These are phyloP conservation scores for Muscicapa adusta DNA, from an alignment of 2,113 vertebrate genomes.

Conservation along the genomic window DNA sequence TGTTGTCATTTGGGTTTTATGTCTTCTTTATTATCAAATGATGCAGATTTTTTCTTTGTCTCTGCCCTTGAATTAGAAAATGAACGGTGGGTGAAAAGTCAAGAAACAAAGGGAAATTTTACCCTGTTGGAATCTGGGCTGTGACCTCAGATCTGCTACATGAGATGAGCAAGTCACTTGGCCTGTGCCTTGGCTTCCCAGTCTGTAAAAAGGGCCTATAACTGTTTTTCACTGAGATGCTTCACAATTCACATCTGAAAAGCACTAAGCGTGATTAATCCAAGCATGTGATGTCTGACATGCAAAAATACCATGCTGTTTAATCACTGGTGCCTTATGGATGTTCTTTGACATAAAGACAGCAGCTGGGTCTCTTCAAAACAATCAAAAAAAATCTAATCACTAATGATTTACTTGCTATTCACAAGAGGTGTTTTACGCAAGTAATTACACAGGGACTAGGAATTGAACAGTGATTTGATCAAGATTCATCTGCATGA, in stretches of 20 bases:
- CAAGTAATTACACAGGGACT: constrained; percentile 24
- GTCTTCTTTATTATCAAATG: background rate
- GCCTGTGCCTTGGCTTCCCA: background rate
- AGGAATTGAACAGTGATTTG: constrained; percentile 18
- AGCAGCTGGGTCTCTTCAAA: constrained; percentile 61
- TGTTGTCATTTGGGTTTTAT: background rate
- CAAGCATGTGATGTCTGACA: constrained; percentile 4
- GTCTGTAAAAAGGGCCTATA: background rate
- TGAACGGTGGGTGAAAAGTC: background rate
- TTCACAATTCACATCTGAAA: constrained; percentile 25
- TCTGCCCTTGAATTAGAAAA: background rate
- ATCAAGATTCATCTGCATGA: constrained; percentile 51
- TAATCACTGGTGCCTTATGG: constrained; percentile 43
- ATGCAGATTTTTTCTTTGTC: background rate
- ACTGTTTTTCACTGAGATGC: background rate
- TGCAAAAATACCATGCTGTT: constrained; percentile 39
- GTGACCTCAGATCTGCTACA: background rate
- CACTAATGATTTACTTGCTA: constrained; percentile 44
- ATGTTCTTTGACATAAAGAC: constrained; percentile 53
- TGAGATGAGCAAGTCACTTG: background rate
- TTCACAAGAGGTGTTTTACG: constrained; percentile 42
- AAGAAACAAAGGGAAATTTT: background rate
- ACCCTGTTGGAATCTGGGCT: background rate
- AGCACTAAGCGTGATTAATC: background rate
- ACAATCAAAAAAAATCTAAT: constrained; percentile 48